These are phyloP conservation scores for Pteropus rufus DNA, from an alignment of 2,797 vertebrate genomes.

Conservation along the genomic window DNA sequence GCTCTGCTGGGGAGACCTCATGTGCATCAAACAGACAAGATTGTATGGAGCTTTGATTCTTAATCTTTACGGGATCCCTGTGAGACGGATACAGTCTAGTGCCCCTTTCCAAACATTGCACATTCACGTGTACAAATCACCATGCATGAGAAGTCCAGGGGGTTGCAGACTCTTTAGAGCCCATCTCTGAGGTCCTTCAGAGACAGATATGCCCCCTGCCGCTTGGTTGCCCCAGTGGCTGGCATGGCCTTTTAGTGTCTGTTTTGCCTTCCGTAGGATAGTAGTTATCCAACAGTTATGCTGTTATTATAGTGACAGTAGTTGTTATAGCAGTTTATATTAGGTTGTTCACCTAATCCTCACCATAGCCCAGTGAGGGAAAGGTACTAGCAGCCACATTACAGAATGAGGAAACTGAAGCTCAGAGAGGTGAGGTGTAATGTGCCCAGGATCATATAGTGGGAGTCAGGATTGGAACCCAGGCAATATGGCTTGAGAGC, in stretches of 20 bases:
- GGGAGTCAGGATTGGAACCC: background rate
- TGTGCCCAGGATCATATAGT: rapidly evolving
- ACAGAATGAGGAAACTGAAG: background rate
- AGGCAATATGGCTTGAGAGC: background rate
- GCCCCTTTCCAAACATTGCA: background rate
- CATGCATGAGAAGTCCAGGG: background rate
- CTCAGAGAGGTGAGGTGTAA: background rate
- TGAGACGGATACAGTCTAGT: background rate
- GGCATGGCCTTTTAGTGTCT: background rate
- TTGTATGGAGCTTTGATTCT: background rate
- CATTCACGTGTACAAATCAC: background rate
- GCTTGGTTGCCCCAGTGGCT: background rate
- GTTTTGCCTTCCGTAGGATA: background rate
- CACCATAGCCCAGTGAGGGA: background rate
- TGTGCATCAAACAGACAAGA: background rate
- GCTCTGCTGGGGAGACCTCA: background rate
- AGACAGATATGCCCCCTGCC: background rate
- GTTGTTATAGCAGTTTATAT: background rate
- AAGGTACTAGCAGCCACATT: background rate
- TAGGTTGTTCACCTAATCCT: background rate
- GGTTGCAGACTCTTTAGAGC: background rate
- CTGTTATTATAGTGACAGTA: background rate
- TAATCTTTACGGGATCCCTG: background rate
- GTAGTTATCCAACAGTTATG: background rate
- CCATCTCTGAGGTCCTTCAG: background rate